These are phyloP conservation scores for Eilema griseolum DNA, from an alignment of 2,888 invertebrate species.

Conservation along the genomic window DNA sequence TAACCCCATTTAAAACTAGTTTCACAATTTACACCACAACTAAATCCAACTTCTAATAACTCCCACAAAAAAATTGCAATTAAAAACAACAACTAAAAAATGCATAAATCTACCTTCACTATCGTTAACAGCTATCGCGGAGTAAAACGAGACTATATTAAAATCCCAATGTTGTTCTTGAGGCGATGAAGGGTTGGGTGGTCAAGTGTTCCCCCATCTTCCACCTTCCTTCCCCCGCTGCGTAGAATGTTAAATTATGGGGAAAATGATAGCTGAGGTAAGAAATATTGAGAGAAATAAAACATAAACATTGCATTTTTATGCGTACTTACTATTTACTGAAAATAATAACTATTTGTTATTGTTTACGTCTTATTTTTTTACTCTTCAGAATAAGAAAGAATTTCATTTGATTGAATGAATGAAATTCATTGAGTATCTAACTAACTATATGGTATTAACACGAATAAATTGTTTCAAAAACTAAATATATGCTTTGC, in stretches of 20 bases:
- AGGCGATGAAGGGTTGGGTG: constrained; percentile 74
- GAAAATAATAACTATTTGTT: neutral
- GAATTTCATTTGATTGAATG: no score
- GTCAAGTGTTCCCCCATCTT: constrained; percentile 64
- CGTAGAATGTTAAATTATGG: constrained; percentile 69
- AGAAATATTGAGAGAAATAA: constrained; percentile 42
- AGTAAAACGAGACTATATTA: constrained; percentile 60
- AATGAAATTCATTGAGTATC: no score
- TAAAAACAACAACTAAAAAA: constrained; percentile 12
- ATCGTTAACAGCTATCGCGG: constrained; percentile 50
- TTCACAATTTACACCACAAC: neutral
- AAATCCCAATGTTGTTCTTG: constrained; percentile 75
- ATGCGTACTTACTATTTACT: no score
- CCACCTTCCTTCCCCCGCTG: constrained; percentile 51
- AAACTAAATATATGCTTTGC: no score
- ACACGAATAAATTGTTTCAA: no score
- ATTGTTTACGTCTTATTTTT: no score
- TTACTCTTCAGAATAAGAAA: no score
- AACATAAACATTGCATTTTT: neutral
- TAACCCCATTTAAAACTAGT: neutral
- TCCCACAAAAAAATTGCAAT: neutral
- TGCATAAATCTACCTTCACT: constrained; percentile 24
- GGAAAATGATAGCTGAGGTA: constrained; percentile 61
- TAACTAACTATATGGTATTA: no score
- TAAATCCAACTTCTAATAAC: neutral